phyloP scores from a whole-genome alignment of 2,888 invertebrate genomes.

The Anthrax anthrax region DNA sequence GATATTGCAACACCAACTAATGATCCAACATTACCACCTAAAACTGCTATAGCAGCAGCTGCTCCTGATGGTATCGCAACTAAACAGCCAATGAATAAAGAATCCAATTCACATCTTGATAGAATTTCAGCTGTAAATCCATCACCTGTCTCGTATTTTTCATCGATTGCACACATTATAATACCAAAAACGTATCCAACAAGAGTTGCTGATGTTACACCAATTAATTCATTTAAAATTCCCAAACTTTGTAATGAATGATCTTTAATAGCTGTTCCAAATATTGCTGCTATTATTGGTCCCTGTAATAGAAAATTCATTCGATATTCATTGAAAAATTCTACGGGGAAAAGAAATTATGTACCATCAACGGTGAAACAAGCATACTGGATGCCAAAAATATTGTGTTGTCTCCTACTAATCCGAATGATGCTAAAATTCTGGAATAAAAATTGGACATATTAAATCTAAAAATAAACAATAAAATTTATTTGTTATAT shows the following conservation, averaged over 20 bases:
- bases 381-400: constrained; percentile 66
- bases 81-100: constrained; percentile 53
- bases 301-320: constrained; percentile 38
- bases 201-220: constrained; percentile 47
- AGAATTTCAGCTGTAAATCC: constrained; percentile 56
- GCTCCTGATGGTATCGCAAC: constrained; percentile 67
- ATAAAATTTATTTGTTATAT: constrained; percentile 11
- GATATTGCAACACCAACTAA: constrained; percentile 72
- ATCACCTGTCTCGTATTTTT: constrained; percentile 41
- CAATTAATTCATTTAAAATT: constrained; percentile 49
- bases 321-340: neutral
- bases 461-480: neutral
- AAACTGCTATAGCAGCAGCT: constrained; percentile 58
- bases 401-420: constrained; percentile 60
- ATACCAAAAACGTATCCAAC: constrained; percentile 57
- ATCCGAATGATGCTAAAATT: constrained; percentile 54
- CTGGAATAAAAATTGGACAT: constrained; percentile 29
- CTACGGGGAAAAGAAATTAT: constrained; percentile 1
- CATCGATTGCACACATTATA: constrained; percentile 41
- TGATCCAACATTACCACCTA: constrained; percentile 66
- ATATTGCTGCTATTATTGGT: constrained; percentile 61
- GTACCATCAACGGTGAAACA: constrained; percentile 65
- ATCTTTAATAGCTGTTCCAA: constrained; percentile 57
- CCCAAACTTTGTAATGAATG: constrained; percentile 47
- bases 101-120: constrained; percentile 47